A percentile compares a stretch with the other conserved stretches of the same genome.
phyloP scores from a whole-genome alignment of 2,113 vertebrate genomes.

The Cottus gobio region DNA sequence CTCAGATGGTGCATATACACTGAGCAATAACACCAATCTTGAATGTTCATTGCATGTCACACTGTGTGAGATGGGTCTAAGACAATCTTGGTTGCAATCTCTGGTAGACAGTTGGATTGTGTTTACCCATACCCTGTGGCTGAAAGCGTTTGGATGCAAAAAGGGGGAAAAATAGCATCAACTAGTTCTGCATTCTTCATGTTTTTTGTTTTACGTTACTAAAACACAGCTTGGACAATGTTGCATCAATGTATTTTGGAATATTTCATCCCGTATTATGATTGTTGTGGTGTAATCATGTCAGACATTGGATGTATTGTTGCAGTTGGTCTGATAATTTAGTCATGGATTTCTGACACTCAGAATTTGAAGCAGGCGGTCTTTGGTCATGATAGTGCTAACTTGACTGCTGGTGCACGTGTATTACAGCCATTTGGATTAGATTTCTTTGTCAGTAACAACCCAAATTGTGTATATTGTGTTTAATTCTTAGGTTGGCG shows the following conservation, averaged over 20 bases:
- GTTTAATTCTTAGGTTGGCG: not conserved
- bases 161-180: not conserved
- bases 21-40: slow-evolving; percentile 17
- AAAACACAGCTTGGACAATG: not conserved
- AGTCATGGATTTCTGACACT: not conserved
- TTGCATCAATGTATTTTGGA: not conserved
- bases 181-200: not conserved
- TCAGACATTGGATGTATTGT: not conserved
- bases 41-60: slow-evolving; percentile 19
- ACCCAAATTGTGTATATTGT: not conserved
- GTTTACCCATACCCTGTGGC: slow-evolving; percentile 5
- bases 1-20: slow-evolving; percentile 6
- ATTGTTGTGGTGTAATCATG: not conserved
- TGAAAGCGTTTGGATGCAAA: not conserved
- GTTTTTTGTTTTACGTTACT: not conserved
- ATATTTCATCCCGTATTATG: not conserved
- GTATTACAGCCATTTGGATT: not conserved
- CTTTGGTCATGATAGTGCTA: not conserved
- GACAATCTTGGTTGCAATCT: not conserved
- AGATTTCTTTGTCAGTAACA: not conserved
- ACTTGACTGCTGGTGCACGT: not conserved
- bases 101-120: slow-evolving; percentile 11
- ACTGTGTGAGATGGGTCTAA: not conserved
- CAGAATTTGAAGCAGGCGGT: not conserved
- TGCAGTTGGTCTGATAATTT: not conserved